Conservation (phyloP, 1,140 invertebrate species). For the Adelges cooleyi region DNA sequence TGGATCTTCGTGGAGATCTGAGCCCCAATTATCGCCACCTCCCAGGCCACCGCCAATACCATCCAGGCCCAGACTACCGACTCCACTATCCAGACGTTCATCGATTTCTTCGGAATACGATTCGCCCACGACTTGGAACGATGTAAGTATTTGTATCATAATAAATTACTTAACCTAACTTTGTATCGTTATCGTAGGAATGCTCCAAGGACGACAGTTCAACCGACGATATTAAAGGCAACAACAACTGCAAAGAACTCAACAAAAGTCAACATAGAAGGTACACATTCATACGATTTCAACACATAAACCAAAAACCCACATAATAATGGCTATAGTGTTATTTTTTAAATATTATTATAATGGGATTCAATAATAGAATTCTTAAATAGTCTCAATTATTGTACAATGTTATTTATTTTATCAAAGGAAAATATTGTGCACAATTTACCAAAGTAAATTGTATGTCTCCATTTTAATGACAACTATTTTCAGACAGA, state of each 20-base stretch:
- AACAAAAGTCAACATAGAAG: slow-evolving; percentile 10
- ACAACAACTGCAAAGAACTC: background rate
- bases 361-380: too few relatives aligned
- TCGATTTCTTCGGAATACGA: slow-evolving; percentile 58
- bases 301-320: too few relatives aligned
- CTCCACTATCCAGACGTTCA: slow-evolving; percentile 46
- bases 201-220: slow-evolving; percentile 12
- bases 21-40: slow-evolving; percentile 44
- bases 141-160: slow-evolving; percentile 29
- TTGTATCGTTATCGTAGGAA: background rate
- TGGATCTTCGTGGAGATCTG: slow-evolving; percentile 46
- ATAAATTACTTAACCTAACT: too few relatives aligned
- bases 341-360: too few relatives aligned
- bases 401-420: too few relatives aligned
- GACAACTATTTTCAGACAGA: too few relatives aligned
- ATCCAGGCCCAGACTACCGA: slow-evolving; percentile 45
- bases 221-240: background rate
- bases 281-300: background rate
- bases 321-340: too few relatives aligned
- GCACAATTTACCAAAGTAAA: too few relatives aligned
- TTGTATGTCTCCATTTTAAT: too few relatives aligned
- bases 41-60: slow-evolving; percentile 40
- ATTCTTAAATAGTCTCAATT: too few relatives aligned
- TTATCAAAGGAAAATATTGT: too few relatives aligned
- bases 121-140: slow-evolving; percentile 37